Evolutionary conservation across 2,888 invertebrate species (phyloP).

Genomic region (Sussaba pulchella): DNA sequence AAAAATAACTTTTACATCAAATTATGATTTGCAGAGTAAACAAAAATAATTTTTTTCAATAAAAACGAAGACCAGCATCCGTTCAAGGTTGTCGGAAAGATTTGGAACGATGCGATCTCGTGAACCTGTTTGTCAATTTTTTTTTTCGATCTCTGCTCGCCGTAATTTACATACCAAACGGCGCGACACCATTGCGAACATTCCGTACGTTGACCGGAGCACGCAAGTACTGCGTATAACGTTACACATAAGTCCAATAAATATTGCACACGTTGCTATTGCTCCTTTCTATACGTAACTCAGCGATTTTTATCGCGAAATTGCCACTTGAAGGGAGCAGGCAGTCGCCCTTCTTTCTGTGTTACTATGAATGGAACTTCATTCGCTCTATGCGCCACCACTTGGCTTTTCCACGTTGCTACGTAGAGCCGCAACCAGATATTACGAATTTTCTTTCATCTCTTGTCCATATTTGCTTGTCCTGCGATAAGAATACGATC

Average conservation of each 20-base stretch:
- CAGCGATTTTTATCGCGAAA: slow-evolving; percentile 74
- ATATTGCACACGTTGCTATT: slow-evolving; percentile 34
- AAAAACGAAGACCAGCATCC: neutral
- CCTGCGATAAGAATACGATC: slow-evolving; percentile 23
- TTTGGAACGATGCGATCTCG: slow-evolving; percentile 24
- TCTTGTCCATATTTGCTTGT: neutral
- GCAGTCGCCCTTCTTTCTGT: slow-evolving; percentile 36
- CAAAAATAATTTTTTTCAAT: too few species aligned
- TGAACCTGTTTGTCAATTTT: slow-evolving; percentile 26
- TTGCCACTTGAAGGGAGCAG: slow-evolving; percentile 69
- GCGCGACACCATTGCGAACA: slow-evolving; percentile 12
- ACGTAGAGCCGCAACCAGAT: neutral
- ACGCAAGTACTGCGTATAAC: slow-evolving; percentile 17
- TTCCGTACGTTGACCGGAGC: slow-evolving; percentile 15
- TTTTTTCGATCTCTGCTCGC: slow-evolving; percentile 23
- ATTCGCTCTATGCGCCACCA: slow-evolving; percentile 4
- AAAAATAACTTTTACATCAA: too few species aligned
- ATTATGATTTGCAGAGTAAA: too few species aligned
- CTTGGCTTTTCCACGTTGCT: slow-evolving; percentile 14
- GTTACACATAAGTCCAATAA: slow-evolving; percentile 30
- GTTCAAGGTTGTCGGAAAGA: neutral
- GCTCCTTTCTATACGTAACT: slow-evolving; percentile 52
- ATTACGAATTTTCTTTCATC: slow-evolving; percentile 22
- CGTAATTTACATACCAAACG: slow-evolving; percentile 35
- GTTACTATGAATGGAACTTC: slow-evolving; percentile 34